Base-by-base conservation (phyloP, 2,113 vertebrate genomes). In the Brachyhypopomus occidentalis region DNA sequence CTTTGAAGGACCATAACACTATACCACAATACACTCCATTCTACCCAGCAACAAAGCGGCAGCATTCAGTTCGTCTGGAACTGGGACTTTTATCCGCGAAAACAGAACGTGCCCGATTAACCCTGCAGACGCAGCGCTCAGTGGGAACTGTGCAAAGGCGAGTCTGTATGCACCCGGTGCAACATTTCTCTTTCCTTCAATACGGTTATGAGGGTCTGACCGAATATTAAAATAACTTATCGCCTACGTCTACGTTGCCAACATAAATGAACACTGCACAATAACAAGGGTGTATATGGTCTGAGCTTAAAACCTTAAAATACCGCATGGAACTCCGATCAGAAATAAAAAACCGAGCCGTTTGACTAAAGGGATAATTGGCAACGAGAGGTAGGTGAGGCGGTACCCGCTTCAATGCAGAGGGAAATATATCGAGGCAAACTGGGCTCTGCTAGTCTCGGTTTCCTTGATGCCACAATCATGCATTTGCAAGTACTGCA, bases 21-120 rank as follows among this genome's bases (percentile, higher is more conserved):
- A 14, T 30, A 4, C 22, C 23, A 85, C 85, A 88, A 83, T 70
- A 83, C 59, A 83, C 59, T 86, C 86, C 81, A 72, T 90, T 91
- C 88, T 86, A 88, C 89, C 89, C 83, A 81, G 89, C 87, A 89
- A 92, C 89, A 90, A 84, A 88, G 83, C 77, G 5, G 52, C n/a
- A 19, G 14, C 41, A 27, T 55, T 60, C 11, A 11, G 66, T 34
- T 38, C 66, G 0, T 34, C 9, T 8, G 16, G 2, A 20, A 19
- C 2, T 36, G 5, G 36, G 16, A 67, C 20, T 16, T n/a, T 4
- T 34, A 11, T 11, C 20, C 38, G 20, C 20, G 8, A 11, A 11
- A 41, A 1, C 1, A 36, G 17, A 66, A 34, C 41, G 38, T 16
- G 20, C 67, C 56, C 36, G 38, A 38, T 19, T 30, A 8, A 2